These are phyloP conservation scores for Nycteola revayana DNA, from an alignment of 2,888 invertebrate species.

Conservation along the genomic window DNA sequence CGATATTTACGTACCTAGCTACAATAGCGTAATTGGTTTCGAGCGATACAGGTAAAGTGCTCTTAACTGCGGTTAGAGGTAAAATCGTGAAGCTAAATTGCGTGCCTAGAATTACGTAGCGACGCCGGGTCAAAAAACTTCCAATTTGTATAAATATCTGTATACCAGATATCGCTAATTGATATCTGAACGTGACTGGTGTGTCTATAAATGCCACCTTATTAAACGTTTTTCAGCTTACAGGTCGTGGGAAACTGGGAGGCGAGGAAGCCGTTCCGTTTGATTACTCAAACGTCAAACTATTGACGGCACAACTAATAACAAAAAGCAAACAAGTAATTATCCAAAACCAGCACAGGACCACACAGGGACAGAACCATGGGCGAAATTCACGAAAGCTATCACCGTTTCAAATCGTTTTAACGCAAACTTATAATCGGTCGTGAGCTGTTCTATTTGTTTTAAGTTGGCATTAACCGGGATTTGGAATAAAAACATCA, in stretches of 20 bases:
- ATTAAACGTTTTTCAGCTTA: constrained; percentile 22
- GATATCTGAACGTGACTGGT: constrained; percentile 9
- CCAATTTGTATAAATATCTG: constrained; percentile 14
- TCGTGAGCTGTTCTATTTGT: constrained; percentile 76
- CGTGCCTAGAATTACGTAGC: constrained; percentile 24
- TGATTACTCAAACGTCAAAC: constrained; percentile 54
- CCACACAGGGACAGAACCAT: constrained; percentile 70
- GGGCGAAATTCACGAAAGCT: constrained; percentile 69
- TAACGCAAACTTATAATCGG: constrained; percentile 79
- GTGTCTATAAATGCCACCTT: constrained; percentile 8
- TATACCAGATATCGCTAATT: constrained; percentile 13
- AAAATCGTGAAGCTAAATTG: constrained; percentile 22
- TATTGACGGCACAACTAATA: constrained; percentile 47
- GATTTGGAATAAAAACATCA: constrained; percentile 79
- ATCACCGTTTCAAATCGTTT: constrained; percentile 78
- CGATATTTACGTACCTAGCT: constrained; percentile 15
- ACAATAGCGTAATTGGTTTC: constrained; percentile 20
- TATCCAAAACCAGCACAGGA: constrained; percentile 48
- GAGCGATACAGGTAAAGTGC: constrained; percentile 19
- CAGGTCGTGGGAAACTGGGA: constrained; percentile 31
- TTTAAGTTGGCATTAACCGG: constrained; percentile 78
- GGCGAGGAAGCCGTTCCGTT: constrained; percentile 44
- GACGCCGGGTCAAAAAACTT: constrained; percentile 28
- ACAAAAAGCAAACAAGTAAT: constrained; percentile 56
- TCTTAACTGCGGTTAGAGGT: constrained; percentile 18